Conservation (phyloP, 2,113 vertebrate species). For the Tapirus terrestris region DNA sequence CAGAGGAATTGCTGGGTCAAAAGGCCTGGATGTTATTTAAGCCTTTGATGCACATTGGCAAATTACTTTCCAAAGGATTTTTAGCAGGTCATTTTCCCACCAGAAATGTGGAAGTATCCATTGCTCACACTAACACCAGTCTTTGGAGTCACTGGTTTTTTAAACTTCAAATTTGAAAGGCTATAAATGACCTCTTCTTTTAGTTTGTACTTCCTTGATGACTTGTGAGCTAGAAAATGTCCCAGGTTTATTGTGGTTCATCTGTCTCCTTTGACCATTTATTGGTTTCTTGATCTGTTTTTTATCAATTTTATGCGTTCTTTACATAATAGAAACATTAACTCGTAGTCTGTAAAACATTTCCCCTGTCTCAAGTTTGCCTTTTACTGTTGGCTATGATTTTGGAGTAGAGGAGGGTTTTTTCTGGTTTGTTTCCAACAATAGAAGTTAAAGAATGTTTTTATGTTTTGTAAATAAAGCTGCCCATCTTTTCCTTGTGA, state of each 20-base stretch:
- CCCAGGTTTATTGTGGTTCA: background rate
- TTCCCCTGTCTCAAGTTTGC: background rate
- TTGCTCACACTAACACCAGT: background rate
- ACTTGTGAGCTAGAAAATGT: slow-evolving; percentile 14
- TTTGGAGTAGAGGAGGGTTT: background rate
- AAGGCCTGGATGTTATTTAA: slow-evolving; percentile 25
- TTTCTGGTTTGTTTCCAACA: background rate
- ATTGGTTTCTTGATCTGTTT: slow-evolving; percentile 3
- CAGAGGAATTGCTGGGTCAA: slow-evolving; percentile 32
- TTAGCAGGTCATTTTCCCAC: slow-evolving; percentile 9
- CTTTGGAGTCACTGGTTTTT: background rate
- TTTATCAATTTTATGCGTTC: background rate
- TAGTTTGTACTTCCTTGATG: background rate
- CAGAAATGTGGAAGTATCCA: background rate
- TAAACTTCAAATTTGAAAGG: slow-evolving; percentile 33
- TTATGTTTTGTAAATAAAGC: slow-evolving; percentile 10
- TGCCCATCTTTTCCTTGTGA: background rate
- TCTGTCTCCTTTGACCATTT: slow-evolving; percentile 21
- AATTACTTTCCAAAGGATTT: slow-evolving; percentile 34
- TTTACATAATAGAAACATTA: slow-evolving; percentile 30
- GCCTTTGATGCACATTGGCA: background rate
- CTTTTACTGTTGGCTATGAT: slow-evolving; percentile 12
- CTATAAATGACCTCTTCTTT: slow-evolving; percentile 19
- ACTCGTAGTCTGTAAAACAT: background rate
- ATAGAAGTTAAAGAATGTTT: background rate